These are phyloP conservation scores for Amphiprion percula DNA, from an alignment of 2,113 vertebrate species.

Conservation along the genomic window DNA sequence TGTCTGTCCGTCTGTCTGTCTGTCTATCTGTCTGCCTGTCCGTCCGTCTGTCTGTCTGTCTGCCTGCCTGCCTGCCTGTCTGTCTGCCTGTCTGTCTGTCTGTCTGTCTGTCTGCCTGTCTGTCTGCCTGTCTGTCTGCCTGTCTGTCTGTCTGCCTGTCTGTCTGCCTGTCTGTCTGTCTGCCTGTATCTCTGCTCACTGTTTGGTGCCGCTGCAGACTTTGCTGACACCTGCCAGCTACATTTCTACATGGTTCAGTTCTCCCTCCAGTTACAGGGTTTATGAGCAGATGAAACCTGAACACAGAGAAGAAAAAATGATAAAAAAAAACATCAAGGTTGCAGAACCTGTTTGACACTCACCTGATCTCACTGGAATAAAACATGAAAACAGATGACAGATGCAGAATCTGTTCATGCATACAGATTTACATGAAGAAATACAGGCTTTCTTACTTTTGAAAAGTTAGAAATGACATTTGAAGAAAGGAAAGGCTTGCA, in stretches of 20 bases:
- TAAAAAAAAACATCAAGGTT: conserved; percentile 22
- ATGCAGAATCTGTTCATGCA: neutral
- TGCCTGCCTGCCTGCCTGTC: too few species aligned
- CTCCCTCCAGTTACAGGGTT: conserved; percentile 23
- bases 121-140: conserved; percentile 14
- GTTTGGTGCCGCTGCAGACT: conserved; percentile 24
- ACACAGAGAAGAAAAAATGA: too few species aligned
- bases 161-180: neutral
- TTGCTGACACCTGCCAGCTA: conserved; percentile 46
- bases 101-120: too few species aligned
- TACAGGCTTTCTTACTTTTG: neutral
- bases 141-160: conserved; percentile 41
- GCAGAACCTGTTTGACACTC: conserved; percentile 4
- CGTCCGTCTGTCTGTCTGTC: too few species aligned
- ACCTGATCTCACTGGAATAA: neutral
- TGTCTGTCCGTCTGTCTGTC: too few species aligned
- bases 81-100: too few species aligned
- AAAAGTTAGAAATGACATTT: neutral
- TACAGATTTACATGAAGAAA: conserved; percentile 8
- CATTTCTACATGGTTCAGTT: conserved; percentile 53
- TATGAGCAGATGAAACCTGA: conserved; percentile 32
- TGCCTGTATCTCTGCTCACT: conserved; percentile 7
- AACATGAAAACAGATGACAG: neutral
- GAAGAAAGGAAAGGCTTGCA: neutral
- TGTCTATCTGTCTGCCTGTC: too few species aligned